Evolutionary conservation across 1,140 invertebrate genomes (phyloP).

Genomic region (Acyrthosiphon pisum): DNA sequence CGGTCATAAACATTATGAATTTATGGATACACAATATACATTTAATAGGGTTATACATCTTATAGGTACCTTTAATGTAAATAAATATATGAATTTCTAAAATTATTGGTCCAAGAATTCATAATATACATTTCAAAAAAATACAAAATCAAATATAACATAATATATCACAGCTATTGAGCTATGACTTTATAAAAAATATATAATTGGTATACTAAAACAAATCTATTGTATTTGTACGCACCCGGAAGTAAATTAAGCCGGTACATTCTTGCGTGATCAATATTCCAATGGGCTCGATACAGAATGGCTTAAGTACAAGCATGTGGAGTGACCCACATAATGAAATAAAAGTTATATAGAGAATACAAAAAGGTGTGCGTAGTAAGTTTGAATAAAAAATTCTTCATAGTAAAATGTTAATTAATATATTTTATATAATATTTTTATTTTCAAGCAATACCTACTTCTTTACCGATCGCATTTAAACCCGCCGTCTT

Average conservation of each 20-base stretch:
- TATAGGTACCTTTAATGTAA: neutral
- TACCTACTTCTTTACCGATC: neutral
- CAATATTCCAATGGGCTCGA: slow-evolving; percentile 41
- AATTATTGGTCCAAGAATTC: neutral
- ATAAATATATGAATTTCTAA: neutral
- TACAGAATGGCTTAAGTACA: neutral
- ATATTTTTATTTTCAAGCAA: neutral
- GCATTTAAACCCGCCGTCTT: neutral
- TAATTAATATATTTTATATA: neutral
- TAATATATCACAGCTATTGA: neutral
- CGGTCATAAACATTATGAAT: neutral
- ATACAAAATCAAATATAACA: neutral
- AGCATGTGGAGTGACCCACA: slow-evolving; percentile 20
- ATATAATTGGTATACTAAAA: neutral
- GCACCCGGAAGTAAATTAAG: slow-evolving; percentile 23
- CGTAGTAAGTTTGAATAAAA: neutral
- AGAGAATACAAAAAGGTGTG: neutral
- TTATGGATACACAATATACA: neutral
- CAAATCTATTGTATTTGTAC: neutral
- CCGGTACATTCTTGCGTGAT: neutral
- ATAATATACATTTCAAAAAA: neutral
- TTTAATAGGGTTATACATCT: neutral
- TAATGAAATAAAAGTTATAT: slow-evolving; percentile 17
- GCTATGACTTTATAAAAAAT: neutral
- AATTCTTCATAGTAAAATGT: neutral